phyloP scores from a whole-genome alignment of 2,113 vertebrate genomes.

The Zapus hudsonius region DNA sequence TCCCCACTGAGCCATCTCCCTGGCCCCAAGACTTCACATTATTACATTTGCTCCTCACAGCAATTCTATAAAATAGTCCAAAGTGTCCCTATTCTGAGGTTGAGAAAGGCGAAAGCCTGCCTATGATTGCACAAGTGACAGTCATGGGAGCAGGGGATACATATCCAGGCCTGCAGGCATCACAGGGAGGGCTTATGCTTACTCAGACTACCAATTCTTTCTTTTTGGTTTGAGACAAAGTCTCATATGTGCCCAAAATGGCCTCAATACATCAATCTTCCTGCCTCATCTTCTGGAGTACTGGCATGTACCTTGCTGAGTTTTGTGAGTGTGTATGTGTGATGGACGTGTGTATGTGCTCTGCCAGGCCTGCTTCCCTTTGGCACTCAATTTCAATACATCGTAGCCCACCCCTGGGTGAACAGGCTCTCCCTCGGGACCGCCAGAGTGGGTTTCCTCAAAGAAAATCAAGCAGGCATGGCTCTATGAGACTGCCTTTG shows the following conservation, averaged over 20 bases:
- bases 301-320: background rate
- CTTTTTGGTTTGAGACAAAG: background rate
- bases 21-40: background rate
- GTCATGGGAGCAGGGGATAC: background rate
- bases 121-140: background rate
- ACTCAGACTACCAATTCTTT: background rate
- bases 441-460: slow-evolving; percentile 1
- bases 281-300: background rate
- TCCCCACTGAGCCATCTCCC: background rate
- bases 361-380: background rate
- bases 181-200: background rate
- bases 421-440: background rate
- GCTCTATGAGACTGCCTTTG: slow-evolving; percentile 18
- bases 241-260: background rate
- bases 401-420: background rate
- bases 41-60: background rate
- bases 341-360: too few relatives aligned
- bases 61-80: background rate
- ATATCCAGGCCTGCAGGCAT: background rate
- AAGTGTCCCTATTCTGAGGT: background rate
- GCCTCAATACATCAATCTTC: background rate
- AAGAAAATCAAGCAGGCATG: slow-evolving; percentile 28
- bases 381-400: background rate
- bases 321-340: background rate
- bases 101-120: background rate